A percentile compares a stretch with the other conserved stretches of the same genome.
phyloP scores from a whole-genome alignment of 1,140 invertebrate species.

The Anastrepha obliqua region DNA sequence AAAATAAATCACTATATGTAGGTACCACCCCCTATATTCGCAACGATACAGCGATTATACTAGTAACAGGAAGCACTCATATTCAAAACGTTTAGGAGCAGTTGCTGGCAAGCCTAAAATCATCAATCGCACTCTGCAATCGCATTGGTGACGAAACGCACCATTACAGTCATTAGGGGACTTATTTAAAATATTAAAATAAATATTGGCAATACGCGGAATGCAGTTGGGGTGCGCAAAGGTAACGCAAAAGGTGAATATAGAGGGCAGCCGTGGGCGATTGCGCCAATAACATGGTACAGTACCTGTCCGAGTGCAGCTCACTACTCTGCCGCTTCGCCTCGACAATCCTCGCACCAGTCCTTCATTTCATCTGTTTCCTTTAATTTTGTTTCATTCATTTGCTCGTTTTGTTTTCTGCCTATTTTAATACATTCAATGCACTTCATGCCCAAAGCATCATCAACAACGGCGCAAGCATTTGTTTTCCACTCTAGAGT shows the following conservation, averaged over 20 bases:
- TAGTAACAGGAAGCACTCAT: too few species aligned
- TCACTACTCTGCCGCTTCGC: background rate
- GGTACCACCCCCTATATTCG: too few species aligned
- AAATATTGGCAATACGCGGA: slow-evolving; percentile 23
- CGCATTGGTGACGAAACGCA: background rate
- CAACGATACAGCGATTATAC: too few species aligned
- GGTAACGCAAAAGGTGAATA: background rate
- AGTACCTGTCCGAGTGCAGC: background rate
- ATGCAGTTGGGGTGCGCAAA: background rate
- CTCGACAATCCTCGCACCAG: background rate
- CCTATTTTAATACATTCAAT: slow-evolving; percentile 51
- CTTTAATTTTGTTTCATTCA: slow-evolving; percentile 13
- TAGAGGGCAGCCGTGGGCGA: background rate
- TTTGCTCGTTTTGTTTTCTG: slow-evolving; percentile 51
- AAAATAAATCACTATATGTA: too few species aligned
- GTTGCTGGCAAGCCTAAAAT: too few species aligned
- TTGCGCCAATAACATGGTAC: background rate
- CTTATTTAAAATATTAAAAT: slow-evolving; percentile 20
- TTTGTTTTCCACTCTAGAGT: slow-evolving; percentile 35
- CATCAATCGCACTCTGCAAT: background rate
- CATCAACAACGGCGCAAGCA: background rate
- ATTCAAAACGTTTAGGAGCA: too few species aligned
- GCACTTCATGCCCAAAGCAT: slow-evolving; percentile 42
- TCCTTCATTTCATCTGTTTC: slow-evolving; percentile 34
- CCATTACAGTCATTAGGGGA: background rate